Conservation (phyloP, 1,140 invertebrate genomes). For the Harlomillsia oculata region DNA sequence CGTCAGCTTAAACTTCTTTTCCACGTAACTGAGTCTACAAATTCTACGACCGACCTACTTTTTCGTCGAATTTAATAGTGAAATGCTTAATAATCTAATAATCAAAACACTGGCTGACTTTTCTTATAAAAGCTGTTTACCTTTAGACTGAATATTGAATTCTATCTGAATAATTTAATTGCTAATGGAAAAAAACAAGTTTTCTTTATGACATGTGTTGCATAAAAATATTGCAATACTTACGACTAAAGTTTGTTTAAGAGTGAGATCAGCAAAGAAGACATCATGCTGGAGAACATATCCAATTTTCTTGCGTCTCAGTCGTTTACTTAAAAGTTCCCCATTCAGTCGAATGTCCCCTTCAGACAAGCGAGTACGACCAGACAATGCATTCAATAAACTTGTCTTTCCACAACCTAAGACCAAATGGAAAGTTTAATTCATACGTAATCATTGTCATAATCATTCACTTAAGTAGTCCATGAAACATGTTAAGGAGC, state of each 20-base stretch:
- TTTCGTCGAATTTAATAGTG: too few species aligned
- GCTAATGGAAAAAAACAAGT: too few species aligned
- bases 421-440: not conserved
- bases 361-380: slow-evolving; percentile 53
- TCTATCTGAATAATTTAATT: too few species aligned
- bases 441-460: not conserved
- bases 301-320: slow-evolving; percentile 60
- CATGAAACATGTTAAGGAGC: not conserved
- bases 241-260: slow-evolving; percentile 66
- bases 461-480: not conserved
- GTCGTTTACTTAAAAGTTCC: slow-evolving; percentile 61
- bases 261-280: slow-evolving; percentile 70
- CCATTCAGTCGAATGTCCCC: slow-evolving; percentile 62
- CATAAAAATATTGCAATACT: too few species aligned
- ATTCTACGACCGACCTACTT: too few species aligned
- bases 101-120: too few species aligned
- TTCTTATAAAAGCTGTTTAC: too few species aligned
- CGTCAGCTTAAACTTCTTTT: too few species aligned
- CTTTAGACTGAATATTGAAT: too few species aligned
- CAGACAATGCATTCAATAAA: slow-evolving; percentile 63
- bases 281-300: slow-evolving; percentile 78
- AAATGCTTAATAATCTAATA: too few species aligned
- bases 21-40: too few species aligned
- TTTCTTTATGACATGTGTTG: too few species aligned
- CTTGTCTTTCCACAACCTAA: slow-evolving; percentile 70